Base-by-base conservation (phyloP, 2,113 vertebrate genomes). In the Sterrhoptilus dennistouni region DNA sequence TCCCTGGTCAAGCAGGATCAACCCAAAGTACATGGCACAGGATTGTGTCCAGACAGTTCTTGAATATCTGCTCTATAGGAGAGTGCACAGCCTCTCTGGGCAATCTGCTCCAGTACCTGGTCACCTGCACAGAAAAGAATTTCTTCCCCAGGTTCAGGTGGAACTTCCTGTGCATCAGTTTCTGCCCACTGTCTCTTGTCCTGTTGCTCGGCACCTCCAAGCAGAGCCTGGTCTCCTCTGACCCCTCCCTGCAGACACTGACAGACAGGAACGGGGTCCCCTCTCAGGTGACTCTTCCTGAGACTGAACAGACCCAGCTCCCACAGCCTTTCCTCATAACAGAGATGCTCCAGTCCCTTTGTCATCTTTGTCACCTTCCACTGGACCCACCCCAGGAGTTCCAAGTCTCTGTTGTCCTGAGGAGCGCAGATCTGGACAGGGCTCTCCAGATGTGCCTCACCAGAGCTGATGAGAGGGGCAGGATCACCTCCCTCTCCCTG, bases 141-240 rank as follows among this genome's bases (percentile, higher is more conserved):
- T 11, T 42, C 21, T 35, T 57, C 1, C 25, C 1, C 14, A 44
- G 1, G 3, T 22, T 59, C 36, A 22, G 16, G 19, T 17, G 25
- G 61, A 59, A 42, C 0, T 25, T 31, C 29, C 35, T 17, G 44
- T 14, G 13, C 31, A 35, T 21, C 52, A 13, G 1, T 49, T 10
- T 1, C 52, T 76, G 50, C 35, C 52, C 5, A 0, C 1, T 42
- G 21, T 0, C 53, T 50, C 50, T 6, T 24, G 24, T 11, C 19
- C 60, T 11, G 0, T 29, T n/a, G 40, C 49, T 19, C 7, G 0
- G 49, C 68, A 63, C 11, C 27, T 3, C 4, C 0, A 2, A 74
- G 42, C 50, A 56, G 35, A 74, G 70, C n/a, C 82, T 5, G 8
- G 29, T 24, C 11, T 49, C 3, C 69, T 64, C 59, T 47, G 69